These are phyloP conservation scores for Bucorvus abyssinicus DNA, from an alignment of 2,797 vertebrate genomes.

Conservation along the genomic window DNA sequence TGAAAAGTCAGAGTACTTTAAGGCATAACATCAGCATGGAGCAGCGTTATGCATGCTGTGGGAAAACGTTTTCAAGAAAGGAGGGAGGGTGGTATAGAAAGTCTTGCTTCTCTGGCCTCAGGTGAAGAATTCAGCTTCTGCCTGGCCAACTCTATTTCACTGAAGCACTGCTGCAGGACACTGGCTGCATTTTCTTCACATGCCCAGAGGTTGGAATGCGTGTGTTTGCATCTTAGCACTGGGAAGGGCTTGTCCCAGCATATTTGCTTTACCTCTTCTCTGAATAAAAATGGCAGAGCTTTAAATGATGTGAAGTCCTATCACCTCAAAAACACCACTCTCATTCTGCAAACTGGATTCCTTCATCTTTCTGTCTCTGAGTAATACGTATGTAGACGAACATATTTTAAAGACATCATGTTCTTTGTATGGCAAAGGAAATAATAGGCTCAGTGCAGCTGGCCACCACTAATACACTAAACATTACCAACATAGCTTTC, in stretches of 20 bases:
- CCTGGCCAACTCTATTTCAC: not conserved
- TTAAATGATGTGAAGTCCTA: not conserved
- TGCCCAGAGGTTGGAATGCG: not conserved
- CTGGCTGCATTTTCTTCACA: not conserved
- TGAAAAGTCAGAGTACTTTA: not conserved
- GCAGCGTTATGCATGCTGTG: not conserved
- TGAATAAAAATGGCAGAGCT: not conserved
- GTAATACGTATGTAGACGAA: accelerated
- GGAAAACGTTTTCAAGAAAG: accelerated
- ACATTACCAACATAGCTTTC: not conserved
- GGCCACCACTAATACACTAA: not conserved
- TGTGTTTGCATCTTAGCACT: not conserved
- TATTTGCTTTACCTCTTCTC: not conserved
- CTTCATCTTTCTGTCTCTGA: not conserved
- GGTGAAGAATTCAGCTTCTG: not conserved
- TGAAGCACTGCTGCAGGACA: not conserved
- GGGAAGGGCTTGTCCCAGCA: not conserved
- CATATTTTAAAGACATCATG: not conserved
- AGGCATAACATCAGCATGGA: not conserved
- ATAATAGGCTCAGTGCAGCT: not conserved
- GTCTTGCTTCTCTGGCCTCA: not conserved
- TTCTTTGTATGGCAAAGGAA: not conserved
- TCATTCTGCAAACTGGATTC: not conserved
- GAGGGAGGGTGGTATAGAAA: not conserved
- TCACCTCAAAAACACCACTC: not conserved